These are phyloP conservation scores for Lepidocyrtinus sp. DNA, from an alignment of 2,888 invertebrate genomes.

Conservation along the genomic window DNA sequence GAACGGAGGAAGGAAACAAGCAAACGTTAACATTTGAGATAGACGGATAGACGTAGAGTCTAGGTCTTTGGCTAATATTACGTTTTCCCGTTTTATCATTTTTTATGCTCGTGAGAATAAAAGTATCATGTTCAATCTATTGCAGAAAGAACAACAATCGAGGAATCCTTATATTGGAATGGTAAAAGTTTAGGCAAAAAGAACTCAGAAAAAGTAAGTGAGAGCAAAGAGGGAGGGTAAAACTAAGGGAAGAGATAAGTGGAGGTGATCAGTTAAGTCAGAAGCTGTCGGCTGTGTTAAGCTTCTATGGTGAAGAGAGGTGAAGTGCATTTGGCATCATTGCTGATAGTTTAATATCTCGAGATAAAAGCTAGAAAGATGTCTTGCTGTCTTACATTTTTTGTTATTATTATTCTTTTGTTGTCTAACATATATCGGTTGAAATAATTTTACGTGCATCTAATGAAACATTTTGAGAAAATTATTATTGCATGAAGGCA, in stretches of 20 bases:
- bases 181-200: background rate
- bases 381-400: too few species aligned
- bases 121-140: constrained; percentile 17
- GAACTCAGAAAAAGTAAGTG: background rate
- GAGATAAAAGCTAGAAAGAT: too few species aligned
- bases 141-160: background rate
- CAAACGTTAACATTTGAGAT: too few species aligned
- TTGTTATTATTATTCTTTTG: too few species aligned
- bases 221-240: background rate
- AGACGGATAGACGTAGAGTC: too few species aligned
- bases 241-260: constrained; percentile 33
- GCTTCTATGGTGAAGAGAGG: constrained; percentile 43
- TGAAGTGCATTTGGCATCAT: constrained; percentile 51
- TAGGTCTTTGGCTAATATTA: too few species aligned
- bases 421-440: too few species aligned
- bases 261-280: constrained; percentile 57
- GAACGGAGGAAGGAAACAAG: too few species aligned
- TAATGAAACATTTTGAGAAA: too few species aligned
- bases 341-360: constrained; percentile 8
- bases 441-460: too few species aligned
- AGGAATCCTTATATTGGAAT: background rate
- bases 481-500: too few species aligned
- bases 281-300: constrained; percentile 45
- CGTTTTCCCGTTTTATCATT: background rate
- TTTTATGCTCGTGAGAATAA: background rate